phyloP scores from a whole-genome alignment of 2,888 invertebrate genomes.

The Lycocerus yunnanus region DNA sequence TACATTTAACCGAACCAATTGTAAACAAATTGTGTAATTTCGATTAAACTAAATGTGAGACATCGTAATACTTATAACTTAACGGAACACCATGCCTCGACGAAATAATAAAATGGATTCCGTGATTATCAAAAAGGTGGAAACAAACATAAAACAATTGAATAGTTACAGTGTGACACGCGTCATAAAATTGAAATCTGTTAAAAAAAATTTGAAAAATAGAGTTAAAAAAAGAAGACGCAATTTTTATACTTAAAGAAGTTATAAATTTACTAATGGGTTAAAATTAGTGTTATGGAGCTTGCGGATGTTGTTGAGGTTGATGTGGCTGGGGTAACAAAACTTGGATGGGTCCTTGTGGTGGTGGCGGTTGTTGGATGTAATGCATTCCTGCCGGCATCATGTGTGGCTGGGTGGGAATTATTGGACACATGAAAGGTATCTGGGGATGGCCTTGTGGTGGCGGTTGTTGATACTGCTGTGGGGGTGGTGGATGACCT shows the following conservation, averaged over 20 bases:
- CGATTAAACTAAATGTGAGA: neutral
- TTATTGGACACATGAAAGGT: constrained; percentile 64
- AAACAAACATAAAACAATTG: neutral
- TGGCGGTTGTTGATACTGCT: constrained; percentile 64
- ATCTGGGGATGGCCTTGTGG: constrained; percentile 61
- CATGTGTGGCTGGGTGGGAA: constrained; percentile 61
- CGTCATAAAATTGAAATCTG: neutral
- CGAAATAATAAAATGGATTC: neutral
- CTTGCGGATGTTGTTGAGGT: constrained; percentile 49
- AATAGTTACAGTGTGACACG: neutral
- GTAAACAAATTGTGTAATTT: neutral
- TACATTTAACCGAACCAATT: neutral
- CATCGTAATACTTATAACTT: neutral
- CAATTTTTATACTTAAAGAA: constrained; percentile 15
- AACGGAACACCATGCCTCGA: neutral
- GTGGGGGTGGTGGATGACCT: constrained; percentile 57
- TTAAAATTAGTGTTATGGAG: constrained; percentile 47
- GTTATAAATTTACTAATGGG: constrained; percentile 22
- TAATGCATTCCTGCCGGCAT: constrained; percentile 56
- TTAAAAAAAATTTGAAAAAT: neutral
- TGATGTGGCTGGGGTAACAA: constrained; percentile 55
- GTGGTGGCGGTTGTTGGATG: constrained; percentile 57
- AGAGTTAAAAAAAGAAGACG: neutral
- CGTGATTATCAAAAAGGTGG: neutral
- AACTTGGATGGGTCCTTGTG: constrained; percentile 56